Conservation (phyloP, 2,888 invertebrate species). For the Xestia sexstrigata region DNA sequence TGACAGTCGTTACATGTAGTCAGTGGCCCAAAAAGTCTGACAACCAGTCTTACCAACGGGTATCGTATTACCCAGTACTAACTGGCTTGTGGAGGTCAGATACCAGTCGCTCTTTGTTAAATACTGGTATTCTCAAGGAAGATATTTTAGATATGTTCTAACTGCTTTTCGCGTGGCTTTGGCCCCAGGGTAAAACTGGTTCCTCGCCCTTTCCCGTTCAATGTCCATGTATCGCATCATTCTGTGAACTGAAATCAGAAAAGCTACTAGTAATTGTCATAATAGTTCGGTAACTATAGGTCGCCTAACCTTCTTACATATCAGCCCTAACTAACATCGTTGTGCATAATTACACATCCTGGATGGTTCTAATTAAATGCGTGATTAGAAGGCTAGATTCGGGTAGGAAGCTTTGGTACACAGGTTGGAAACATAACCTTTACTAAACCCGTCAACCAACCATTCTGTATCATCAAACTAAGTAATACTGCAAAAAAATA, state of each 20-base stretch:
- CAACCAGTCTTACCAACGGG: no score
- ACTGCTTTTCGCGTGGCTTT: background rate
- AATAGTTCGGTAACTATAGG: background rate
- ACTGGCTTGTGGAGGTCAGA: no score
- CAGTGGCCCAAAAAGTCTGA: no score
- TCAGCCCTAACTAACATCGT: background rate
- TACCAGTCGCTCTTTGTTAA: no score
- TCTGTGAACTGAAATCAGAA: background rate
- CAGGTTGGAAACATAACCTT: background rate
- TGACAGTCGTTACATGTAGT: no score
- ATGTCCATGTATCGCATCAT: background rate
- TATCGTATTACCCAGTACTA: no score
- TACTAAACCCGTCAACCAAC: background rate
- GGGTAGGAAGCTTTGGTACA: background rate
- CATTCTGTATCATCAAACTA: no score
- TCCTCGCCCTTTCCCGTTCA: background rate
- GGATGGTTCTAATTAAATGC: background rate
- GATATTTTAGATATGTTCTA: background rate
- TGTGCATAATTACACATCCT: background rate
- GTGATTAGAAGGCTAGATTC: background rate
- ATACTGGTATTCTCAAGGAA: no score
- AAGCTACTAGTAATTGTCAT: background rate
- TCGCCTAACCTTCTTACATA: constrained; percentile 7
- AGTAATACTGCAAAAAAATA: no score
- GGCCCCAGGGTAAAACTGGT: background rate